phyloP scores from a whole-genome alignment of 1,140 invertebrate genomes.

The Trichonephila inaurata region DNA sequence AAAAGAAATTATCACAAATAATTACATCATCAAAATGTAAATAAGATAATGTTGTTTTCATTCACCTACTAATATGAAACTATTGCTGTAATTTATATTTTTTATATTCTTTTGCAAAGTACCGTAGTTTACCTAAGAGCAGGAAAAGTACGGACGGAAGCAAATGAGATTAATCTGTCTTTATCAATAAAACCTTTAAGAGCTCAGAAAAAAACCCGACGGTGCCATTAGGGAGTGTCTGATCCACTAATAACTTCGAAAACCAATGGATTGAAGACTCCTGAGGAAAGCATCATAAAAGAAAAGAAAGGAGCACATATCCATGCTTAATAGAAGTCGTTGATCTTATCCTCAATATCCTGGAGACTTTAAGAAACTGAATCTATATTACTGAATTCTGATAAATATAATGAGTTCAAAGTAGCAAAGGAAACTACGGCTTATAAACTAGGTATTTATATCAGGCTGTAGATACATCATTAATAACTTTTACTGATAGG shows the following conservation, averaged over 20 bases:
- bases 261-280: neutral
- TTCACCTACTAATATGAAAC: too few species aligned
- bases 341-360: conserved; percentile 14
- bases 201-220: neutral
- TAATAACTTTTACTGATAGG: neutral
- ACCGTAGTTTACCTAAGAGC: neutral
- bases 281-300: neutral
- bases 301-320: neutral
- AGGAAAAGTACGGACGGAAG: neutral
- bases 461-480: neutral
- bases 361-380: neutral
- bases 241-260: neutral
- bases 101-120: too few species aligned
- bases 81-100: too few species aligned
- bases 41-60: too few species aligned
- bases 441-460: neutral
- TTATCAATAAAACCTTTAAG: conserved; percentile 12
- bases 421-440: neutral
- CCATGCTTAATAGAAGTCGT: neutral
- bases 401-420: neutral
- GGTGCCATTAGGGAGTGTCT: neutral
- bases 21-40: too few species aligned
- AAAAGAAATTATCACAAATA: too few species aligned
- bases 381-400: neutral
- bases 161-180: neutral